Base-by-base conservation (phyloP, 2,888 invertebrate genomes). In the Meiosimyza platycephala region DNA sequence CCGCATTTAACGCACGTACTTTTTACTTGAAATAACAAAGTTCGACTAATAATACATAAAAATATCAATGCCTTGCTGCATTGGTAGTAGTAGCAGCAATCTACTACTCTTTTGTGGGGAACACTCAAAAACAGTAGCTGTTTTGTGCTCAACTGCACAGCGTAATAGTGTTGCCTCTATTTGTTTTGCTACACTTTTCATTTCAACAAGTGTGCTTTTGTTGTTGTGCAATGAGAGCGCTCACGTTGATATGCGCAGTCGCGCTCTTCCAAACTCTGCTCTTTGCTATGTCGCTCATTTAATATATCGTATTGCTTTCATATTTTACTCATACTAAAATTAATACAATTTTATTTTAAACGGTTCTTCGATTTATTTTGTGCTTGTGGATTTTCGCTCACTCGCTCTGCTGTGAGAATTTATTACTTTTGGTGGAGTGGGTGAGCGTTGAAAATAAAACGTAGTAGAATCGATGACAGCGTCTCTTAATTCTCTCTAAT, bases 11-110 rank as follows among this genome's bases (percentile, higher is more conserved):
- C 70, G 70, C 51, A 52, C 85, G 82, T 81, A 85, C 85, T 85
- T 84, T 77, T 83, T 81, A 80, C 84, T 81, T 83, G 83, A 82
- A 85, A 85, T 82, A 82, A 83, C 83, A 81, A 81, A 85, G 81
- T 82, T 82, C 84, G 82, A 84, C 84, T 85, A 85, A 84, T 85
- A 83, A 85, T 22, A 62, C 63, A 54, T 63, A 54, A 54, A 69
- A 62, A 70, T 47, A 54, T 33, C 18, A 52, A 33, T 54, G 47
- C 33, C 55, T 55, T 60, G 40, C 9, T 40, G 62, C 59, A 57
- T 70, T 63, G 28, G 54, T 70, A 40, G 63, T 68, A 68, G 68
- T 68, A 68, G 68, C 40, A 54, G 59, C 33, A 16, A 51, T 60
- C 51, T 50, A 47, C 22, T 64, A 57, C 50, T n/a, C 16, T 28